Conservation (phyloP, 2,113 vertebrate species). For the Ifrita kowaldi region DNA sequence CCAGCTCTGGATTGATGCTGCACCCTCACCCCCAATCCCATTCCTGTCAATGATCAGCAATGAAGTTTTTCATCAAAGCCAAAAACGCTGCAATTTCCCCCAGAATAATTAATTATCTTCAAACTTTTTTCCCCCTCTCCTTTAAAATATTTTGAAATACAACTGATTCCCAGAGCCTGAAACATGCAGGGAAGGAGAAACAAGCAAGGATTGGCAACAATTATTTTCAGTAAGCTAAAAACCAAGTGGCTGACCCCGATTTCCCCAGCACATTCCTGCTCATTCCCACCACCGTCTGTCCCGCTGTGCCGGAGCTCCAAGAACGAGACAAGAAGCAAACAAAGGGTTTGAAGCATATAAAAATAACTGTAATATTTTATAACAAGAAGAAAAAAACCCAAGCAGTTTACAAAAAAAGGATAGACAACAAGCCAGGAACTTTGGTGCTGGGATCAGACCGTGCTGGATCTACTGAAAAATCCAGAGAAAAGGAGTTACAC, state of each 20-base stretch:
- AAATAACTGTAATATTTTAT: slow-evolving; percentile 5
- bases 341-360: neutral
- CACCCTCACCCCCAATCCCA: neutral
- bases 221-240: neutral
- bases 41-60: accelerated
- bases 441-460: neutral
- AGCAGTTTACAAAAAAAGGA: neutral
- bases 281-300: accelerated
- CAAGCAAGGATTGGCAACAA: neutral
- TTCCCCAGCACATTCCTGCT: neutral
- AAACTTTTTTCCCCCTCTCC: accelerated
- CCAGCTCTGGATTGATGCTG: neutral
- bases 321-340: neutral
- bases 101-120: neutral
- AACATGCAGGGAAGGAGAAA: neutral
- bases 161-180: neutral
- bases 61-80: neutral
- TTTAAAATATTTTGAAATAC: neutral
- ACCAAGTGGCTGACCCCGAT: neutral
- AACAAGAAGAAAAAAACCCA: neutral
- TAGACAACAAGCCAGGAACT: neutral
- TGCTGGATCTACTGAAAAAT: neutral
- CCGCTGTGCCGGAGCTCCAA: accelerated
- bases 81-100: neutral
- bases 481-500: neutral